A percentile compares a stretch with the other conserved stretches of the same genome.
Evolutionary conservation across 2,888 invertebrate genomes (phyloP).

Genomic region (Cylloceria caligata): DNA sequence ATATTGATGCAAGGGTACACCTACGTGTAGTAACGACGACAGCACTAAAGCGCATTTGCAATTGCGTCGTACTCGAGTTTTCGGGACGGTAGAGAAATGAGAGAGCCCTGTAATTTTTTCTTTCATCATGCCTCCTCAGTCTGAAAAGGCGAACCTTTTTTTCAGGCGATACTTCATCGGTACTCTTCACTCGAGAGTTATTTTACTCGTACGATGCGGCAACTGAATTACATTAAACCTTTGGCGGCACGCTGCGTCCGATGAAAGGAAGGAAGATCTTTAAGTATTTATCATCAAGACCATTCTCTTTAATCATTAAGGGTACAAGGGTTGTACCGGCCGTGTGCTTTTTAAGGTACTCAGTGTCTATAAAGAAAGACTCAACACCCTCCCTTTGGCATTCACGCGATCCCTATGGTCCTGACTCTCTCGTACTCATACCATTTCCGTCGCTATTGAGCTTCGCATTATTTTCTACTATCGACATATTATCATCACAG

Average conservation of each 20-base stretch:
- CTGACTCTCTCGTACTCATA: too few relatives aligned
- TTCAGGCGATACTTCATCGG: conserved; percentile 44
- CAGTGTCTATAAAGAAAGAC: too few relatives aligned
- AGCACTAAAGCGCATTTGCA: conserved; percentile 42
- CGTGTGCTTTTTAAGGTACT: too few relatives aligned
- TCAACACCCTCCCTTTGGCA: too few relatives aligned
- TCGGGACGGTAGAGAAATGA: conserved; percentile 34
- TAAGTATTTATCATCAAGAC: not conserved
- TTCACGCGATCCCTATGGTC: too few relatives aligned
- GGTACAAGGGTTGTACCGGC: too few relatives aligned
- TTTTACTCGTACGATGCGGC: conserved; percentile 41
- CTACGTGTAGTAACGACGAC: not conserved
- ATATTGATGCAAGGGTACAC: conserved; percentile 56
- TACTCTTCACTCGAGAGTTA: conserved; percentile 21
- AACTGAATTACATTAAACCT: conserved; percentile 7
- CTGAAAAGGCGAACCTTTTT: conserved; percentile 2
- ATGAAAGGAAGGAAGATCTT: not conserved
- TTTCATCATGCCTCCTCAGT: not conserved
- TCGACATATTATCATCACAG: too few relatives aligned
- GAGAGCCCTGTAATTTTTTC: conserved; percentile 51
- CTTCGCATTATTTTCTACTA: too few relatives aligned
- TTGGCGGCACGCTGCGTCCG: not conserved
- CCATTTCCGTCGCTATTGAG: too few relatives aligned
- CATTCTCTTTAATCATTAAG: not conserved
- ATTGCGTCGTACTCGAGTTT: conserved; percentile 41